Evolutionary conservation across 2,888 invertebrate genomes (phyloP), one percentile per base, ranked within the genome.

Genomic region (Stegana nigrithorax): DNA sequence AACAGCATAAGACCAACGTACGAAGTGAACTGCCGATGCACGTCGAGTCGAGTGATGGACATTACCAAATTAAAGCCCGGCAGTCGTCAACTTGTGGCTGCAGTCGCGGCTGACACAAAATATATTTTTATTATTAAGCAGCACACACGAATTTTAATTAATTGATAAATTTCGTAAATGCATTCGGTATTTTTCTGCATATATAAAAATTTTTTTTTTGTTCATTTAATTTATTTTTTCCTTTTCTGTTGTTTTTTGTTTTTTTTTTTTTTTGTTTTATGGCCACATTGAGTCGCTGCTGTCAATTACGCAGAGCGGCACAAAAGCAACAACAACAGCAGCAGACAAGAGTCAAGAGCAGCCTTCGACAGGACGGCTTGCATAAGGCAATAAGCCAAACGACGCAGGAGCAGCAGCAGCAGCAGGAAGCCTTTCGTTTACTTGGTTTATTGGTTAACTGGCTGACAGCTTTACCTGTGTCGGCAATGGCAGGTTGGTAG

Each of bases 121-220:
- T 60, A 56, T 63, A 63, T 67, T 59, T 65, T 47, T 44, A 64
- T 67, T 73, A 75, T 75, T 75, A 67, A 65, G 65, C 68, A 74
- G 68, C 81, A 80, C 76, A 78, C 76, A 75, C 81, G 80, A 75
- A 80, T 76, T 80, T 76, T 80, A 76, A 76, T 76, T 76, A 76
- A 76, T 76, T 76, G 76, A 79, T 81, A 76, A 76, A 76, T 76
- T 80, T 55, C 53, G 27, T 55, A 21, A 47, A 47, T 47, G 47
- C 47, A 47, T 21, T 32, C 53, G 32, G 47, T 47, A 47, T 47
- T 21, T 47, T 45, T n/a, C n/a, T 5, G n/a, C n/a, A n/a, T n/a
- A n/a, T n/a, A n/a, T n/a, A n/a, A n/a, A n/a, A n/a, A 7, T 36
- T 47, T 47, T 25, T 23, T 2, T 19, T 25, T 47, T 47, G 21